Evolutionary conservation across 2,888 invertebrate species (phyloP), one percentile per base, ranked within the genome.

Genomic region (Agriopis leucophaearia): DNA sequence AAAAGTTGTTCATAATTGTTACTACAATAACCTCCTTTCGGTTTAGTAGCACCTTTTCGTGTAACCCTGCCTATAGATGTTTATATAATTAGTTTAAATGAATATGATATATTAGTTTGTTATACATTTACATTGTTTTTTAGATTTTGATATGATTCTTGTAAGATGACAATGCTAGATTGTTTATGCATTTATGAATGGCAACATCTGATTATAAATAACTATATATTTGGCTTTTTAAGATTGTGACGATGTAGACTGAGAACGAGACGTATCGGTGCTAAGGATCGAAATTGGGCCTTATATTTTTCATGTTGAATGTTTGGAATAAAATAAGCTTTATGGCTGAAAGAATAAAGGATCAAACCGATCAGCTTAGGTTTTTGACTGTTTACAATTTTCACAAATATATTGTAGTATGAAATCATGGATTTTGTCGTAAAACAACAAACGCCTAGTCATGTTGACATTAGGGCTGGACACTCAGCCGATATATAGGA

Each of bases 221-320:
- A 27, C 13, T n/a, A 27, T 50, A 50, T 27, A 7, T 50, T 42
- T 42, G 18, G 38, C 16, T 27, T 38, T 38, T 16, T 18, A 52
- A 52, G 67, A 58, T 45, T 83, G 82, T 85, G 82, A 83, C 83
- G 72, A 76, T 61, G 76, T 76, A 85, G 87, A 86, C 86, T 85
- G 86, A 87, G 74, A 74, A 73, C 64, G 59, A 27, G 15, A 60
- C 15, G 27, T 55, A 45, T 73, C 70, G 85, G 84, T 85, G 84
- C 84, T 85, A 81, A 71, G 64, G 58, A 60, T 73, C 68, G 64
- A 68, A 72, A 71, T 69, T 75, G 72, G 55, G 74, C 81, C 77
- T 79, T 80, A 76, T 80, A 55, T 74, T 78, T 76, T 74, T 64
- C 66, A 58, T 54, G 74, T 66, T 74, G 71, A 69, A 69, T 60